phyloP scores from a whole-genome alignment of 1,140 invertebrate genomes.

The Brachionus manjavacas region DNA sequence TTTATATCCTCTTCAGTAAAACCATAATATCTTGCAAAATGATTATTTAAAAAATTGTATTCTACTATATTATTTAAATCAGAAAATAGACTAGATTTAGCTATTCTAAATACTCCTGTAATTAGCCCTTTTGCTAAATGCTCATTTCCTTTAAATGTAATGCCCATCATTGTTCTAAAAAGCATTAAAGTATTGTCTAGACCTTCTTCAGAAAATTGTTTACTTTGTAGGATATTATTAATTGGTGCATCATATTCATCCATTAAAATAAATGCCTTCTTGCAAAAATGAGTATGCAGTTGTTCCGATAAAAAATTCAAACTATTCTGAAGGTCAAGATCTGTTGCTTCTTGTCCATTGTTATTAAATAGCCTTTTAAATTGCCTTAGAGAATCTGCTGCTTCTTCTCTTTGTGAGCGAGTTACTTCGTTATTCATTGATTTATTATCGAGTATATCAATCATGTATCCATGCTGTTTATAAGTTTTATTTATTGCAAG shows the following conservation, averaged over 20 bases:
- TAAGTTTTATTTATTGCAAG: constrained; percentile 12
- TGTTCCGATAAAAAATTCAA: not conserved
- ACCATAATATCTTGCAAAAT: constrained; percentile 15
- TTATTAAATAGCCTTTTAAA: not conserved
- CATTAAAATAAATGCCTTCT: not conserved
- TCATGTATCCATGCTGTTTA: constrained; percentile 11
- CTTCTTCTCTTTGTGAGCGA: not conserved
- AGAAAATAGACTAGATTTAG: constrained; percentile 23
- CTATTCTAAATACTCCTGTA: constrained; percentile 20
- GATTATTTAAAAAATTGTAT: constrained; percentile 26
- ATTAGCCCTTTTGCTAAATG: constrained; percentile 21
- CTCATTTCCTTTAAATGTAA: constrained; percentile 19
- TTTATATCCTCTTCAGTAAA: constrained; percentile 13
- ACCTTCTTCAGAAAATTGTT: not conserved
- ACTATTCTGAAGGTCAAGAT: constrained; percentile 17
- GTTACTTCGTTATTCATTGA: not conserved
- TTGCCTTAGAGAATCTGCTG: not conserved
- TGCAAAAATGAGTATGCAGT: constrained; percentile 19
- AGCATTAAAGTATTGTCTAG: constrained; percentile 8
- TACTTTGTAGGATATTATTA: constrained; percentile 12
- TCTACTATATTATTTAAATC: constrained; percentile 36
- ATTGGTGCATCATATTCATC: constrained; percentile 24
- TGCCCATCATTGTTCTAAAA: constrained; percentile 5
- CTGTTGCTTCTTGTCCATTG: constrained; percentile 10
- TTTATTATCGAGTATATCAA: not conserved